Base-by-base conservation (phyloP, 2,113 vertebrate species). In the Megalops atlanticus region DNA sequence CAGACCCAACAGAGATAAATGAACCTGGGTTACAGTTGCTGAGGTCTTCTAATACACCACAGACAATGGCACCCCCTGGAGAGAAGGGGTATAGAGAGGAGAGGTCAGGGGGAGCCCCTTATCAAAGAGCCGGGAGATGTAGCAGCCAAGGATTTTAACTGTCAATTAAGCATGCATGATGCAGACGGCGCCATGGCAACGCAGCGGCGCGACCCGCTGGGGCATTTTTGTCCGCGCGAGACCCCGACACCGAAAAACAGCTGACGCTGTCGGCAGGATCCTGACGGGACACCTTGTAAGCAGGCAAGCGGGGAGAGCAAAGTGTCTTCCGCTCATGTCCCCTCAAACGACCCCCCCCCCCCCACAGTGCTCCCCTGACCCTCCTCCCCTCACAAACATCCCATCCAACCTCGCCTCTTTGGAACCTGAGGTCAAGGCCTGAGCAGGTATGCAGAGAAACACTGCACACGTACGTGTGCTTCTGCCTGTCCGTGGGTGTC, bases 131-230 rank as follows among this genome's bases (percentile, higher is more conserved):
- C 79, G 64, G 90, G 91, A 93, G 92, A 93, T 93, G 91, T 91
- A 92, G 92, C 87, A 97, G 95, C 92, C 91, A 92, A 89, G 85
- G 89, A 93, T 96, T 97, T 96, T 98, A 98, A 98, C 97, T 97
- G 96, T 97, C 96, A 95, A 96, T 99, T 98, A 98, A 97, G 95
- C 95, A 96, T 96, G 96, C 95, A 96, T 95, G 95, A 96, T 96
- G 94, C 88, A 92, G 94, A 94, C 94, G 89, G 91, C 92, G 94
- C 94, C 97, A 95, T 96, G 94, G 96, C 97, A 97, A 97, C 97
- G 91, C 91, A 86, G 91, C 81, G 90, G 90, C 95, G 91, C 87
- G 41, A 86, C 97, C 96, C 86, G 94, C 95, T 95, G 97, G 87
- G 94, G 93, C 90, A 93, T 93, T 95, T 96, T 98, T 97, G 95